phyloP scores from a whole-genome alignment of 2,113 vertebrate species.

The Stigmatopora argus region DNA sequence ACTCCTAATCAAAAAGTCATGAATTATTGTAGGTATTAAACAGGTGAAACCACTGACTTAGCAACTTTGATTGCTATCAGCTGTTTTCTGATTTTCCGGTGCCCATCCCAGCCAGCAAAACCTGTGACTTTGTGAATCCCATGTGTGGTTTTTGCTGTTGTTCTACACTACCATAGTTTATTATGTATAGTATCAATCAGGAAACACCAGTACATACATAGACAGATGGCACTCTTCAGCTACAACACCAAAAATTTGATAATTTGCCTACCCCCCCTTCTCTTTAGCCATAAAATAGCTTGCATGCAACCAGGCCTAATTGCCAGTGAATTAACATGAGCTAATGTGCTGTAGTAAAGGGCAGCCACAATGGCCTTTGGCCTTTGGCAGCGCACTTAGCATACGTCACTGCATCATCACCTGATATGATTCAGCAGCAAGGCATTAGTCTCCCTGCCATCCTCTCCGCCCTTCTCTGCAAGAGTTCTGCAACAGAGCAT shows the following conservation, averaged over 20 bases:
- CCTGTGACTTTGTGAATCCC: too few relatives aligned
- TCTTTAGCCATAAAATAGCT: slow-evolving; percentile 30
- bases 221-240: background rate
- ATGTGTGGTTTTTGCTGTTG: background rate
- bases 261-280: slow-evolving; percentile 29
- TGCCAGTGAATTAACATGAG: slow-evolving; percentile 54
- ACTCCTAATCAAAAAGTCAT: background rate
- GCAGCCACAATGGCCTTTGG: slow-evolving; percentile 52
- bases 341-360: slow-evolving; percentile 58
- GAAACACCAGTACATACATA: background rate
- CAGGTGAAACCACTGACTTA: background rate
- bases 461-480: slow-evolving; percentile 20
- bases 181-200: background rate
- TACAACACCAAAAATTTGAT: slow-evolving; percentile 10
- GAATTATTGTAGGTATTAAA: background rate
- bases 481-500: slow-evolving; percentile 24
- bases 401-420: slow-evolving; percentile 50
- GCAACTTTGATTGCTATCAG: background rate
- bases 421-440: slow-evolving; percentile 49
- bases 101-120: too few relatives aligned
- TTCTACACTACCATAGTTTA: slow-evolving; percentile 19
- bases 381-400: slow-evolving; percentile 48
- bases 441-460: slow-evolving; percentile 39
- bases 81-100: too few relatives aligned
- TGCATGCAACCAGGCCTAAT: slow-evolving; percentile 55